Base-by-base conservation (phyloP, 92 coral and sea anemone species). In the Paramuricea clavata region DNA sequence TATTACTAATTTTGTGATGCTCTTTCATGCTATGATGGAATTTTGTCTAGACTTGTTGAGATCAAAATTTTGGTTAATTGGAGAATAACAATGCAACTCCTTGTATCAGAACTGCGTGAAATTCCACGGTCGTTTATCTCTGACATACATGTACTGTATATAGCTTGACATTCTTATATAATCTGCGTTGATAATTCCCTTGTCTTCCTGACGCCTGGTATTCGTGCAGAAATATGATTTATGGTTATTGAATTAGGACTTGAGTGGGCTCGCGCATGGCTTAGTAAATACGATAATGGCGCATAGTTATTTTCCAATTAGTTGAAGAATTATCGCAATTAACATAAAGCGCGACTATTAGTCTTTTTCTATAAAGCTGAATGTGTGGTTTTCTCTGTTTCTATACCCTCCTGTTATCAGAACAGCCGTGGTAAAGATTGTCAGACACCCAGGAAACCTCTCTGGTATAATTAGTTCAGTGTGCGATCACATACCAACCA, bases 291-390 rank as follows among this genome's bases (percentile, higher is more conserved):
- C 25, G 62, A 1, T 65, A 65, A 65, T 65, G 28, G 72, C 72
- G 72, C 72, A 27, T 0, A 65, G 41, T 28, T 16, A 8, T 65
- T 65, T 30, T 65, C 72, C 39, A 65, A 65, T 65, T 65, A 65
- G 72, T 27, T 65, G 1, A 33, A 27, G 72, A 28, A 65, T 65
- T 65, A 65, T 30, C 39, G 72, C 39, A 65, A 65, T 65, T 65
- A 65, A 28, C 72, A 65, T 65, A 65, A 65, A 65, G 39, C 7
- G 72, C 72, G 72, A 39, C 35, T 30, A 31, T 65, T 65, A n/a
- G 72, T 65, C 41, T n/a, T 28, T 31, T 13, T 27, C 10, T 22
- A 25, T 9, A n/a, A n/a, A 21, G 31, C 12, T 60, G 68, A 21
- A 22, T 47, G 8, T 36, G 42, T 8, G 42, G 54, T 47, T 10